Base-by-base conservation (phyloP, 2,113 vertebrate species). In the Pseudorasbora parva region DNA sequence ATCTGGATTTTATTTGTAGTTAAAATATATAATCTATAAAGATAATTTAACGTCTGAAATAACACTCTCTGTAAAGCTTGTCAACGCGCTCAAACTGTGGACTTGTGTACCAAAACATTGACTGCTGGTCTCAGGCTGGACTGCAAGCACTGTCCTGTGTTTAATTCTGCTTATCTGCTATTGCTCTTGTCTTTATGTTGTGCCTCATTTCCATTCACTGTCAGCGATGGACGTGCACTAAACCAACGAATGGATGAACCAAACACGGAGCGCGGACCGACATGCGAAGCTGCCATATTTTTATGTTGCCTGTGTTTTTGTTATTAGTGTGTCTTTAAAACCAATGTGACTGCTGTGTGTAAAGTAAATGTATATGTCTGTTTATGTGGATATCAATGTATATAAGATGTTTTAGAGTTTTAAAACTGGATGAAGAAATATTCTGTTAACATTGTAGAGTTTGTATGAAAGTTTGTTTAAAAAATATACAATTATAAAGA, bases 141-240 rank as follows among this genome's bases (percentile, higher is more conserved):
- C 71, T 74, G 43, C 10, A 62, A 30, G 66, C 43, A 51, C 78
- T 60, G 37, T 8, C 33, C 41, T 30, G 25, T 56, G 10, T 71
- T 30, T 69, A 17, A 49, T 66, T 54, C 12, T 49, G 57, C 15
- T 62, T 27, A 47, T 69, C 59, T 17, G 2, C 33, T 73, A 49
- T 25, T 54, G 60, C 43, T 45, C 75, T 57, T 80, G 33, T 51
- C 25, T 64, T 72, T 49, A 19, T 51, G 41, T 19, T 74, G 14
- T 72, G 41, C 69, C 43, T 85, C 8, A 30, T 25, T 33, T 54
- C 47, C n/a, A 33, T 78, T 49, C 21, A 78, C 14, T 49, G 27
- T 69, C 71, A 33, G 57, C 83, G 73, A 57, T 84, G 49, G 68
- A 85, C 81, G 89, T 93, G 93, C 92, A 93, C 92, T 93, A 93